A percentile compares a stretch with the other conserved stretches of the same genome.
Evolutionary conservation across 2,888 invertebrate species (phyloP).

Genomic region (Cephus pulcher): DNA sequence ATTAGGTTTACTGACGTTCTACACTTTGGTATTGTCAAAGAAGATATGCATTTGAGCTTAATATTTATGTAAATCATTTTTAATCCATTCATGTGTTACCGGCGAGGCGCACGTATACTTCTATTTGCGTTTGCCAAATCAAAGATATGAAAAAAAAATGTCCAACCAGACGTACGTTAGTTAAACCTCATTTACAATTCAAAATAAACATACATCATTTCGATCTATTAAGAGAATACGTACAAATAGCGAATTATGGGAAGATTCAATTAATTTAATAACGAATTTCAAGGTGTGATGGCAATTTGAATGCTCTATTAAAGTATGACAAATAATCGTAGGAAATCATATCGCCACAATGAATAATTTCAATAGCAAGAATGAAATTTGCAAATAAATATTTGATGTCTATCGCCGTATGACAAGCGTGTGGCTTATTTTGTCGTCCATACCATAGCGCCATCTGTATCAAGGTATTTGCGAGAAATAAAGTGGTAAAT

Average conservation of each 20-base stretch:
- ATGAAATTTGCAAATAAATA: not conserved
- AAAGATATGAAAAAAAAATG: not conserved
- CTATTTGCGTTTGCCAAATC: not conserved
- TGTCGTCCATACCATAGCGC: not conserved
- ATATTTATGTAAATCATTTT: conserved; percentile 11
- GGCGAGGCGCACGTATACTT: not conserved
- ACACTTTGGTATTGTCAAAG: conserved; percentile 9
- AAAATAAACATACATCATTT: not conserved
- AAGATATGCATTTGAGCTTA: conserved; percentile 10
- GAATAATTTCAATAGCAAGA: not conserved
- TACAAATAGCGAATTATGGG: not conserved
- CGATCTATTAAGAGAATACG: not conserved
- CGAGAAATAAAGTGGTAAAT: not conserved
- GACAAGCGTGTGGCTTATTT: not conserved
- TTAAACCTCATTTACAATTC: not conserved
- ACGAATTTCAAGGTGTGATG: not conserved
- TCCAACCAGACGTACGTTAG: not conserved
- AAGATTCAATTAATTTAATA: not conserved
- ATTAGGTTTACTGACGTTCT: not conserved
- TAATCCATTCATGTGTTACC: conserved; percentile 2
- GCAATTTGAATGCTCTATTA: too few relatives aligned
- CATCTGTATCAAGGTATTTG: not conserved
- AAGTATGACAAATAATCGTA: not conserved
- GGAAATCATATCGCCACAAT: not conserved
- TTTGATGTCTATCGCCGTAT: not conserved